A percentile compares a stretch with the other conserved stretches of the same genome.
Evolutionary conservation across 2,888 invertebrate genomes (phyloP).

Genomic region (Yponomeuta malinellus): DNA sequence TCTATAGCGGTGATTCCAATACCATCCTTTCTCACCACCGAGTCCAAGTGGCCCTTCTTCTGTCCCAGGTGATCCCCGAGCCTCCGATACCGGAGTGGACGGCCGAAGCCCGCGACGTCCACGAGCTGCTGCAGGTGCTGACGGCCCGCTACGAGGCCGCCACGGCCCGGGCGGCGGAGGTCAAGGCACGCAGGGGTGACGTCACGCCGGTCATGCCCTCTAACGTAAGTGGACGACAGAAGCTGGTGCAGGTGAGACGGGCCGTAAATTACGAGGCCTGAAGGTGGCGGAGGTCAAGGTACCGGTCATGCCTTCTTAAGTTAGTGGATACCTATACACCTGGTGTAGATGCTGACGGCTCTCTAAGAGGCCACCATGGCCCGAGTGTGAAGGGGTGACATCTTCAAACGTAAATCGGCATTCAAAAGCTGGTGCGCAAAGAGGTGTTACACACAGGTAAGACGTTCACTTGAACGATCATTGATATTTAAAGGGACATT

Average conservation of each 20-base stretch:
- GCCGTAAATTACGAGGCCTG: neutral
- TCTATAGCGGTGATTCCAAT: too few relatives aligned
- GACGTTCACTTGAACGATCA: too few relatives aligned
- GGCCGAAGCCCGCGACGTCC: slow-evolving; percentile 60
- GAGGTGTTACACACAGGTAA: too few relatives aligned
- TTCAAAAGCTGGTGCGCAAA: too few relatives aligned
- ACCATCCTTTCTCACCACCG: neutral
- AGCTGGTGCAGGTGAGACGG: neutral
- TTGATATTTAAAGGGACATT: too few relatives aligned
- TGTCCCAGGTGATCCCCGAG: slow-evolving; percentile 51
- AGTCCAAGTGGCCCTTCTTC: neutral
- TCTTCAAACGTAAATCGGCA: too few relatives aligned
- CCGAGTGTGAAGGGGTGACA: too few relatives aligned
- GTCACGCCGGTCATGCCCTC: slow-evolving; percentile 45
- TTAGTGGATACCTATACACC: too few relatives aligned
- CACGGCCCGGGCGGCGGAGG: slow-evolving; percentile 47
- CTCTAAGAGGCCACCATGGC: too few relatives aligned
- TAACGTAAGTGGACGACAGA: slow-evolving; percentile 37
- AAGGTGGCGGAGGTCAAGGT: neutral
- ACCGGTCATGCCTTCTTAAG: neutral
- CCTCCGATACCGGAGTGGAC: slow-evolving; percentile 63
- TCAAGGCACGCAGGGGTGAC: slow-evolving; percentile 50
- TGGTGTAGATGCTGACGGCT: too few relatives aligned
- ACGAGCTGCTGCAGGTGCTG: slow-evolving; percentile 57
- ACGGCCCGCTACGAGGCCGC: slow-evolving; percentile 54